These are phyloP conservation scores for Coilia nasus DNA, from an alignment of 2,797 vertebrate genomes.

Conservation along the genomic window DNA sequence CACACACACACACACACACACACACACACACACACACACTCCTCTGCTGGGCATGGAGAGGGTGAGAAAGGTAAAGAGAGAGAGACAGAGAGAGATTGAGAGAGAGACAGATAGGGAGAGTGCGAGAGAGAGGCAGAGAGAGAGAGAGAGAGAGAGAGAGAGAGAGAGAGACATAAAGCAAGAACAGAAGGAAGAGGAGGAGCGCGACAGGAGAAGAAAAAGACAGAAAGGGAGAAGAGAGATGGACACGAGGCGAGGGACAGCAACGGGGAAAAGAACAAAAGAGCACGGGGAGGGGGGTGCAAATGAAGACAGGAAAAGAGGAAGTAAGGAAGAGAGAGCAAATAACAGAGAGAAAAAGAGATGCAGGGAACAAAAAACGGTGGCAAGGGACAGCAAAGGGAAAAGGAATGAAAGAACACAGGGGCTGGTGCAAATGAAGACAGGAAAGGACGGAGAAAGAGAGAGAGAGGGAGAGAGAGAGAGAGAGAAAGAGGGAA, in stretches of 20 bases:
- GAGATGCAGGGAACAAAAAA: too few relatives aligned
- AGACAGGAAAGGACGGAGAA: not conserved
- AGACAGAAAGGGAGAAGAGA: not conserved
- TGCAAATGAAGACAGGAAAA: too few relatives aligned
- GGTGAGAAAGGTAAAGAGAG: not conserved
- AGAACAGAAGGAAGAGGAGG: not conserved
- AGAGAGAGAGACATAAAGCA: not conserved
- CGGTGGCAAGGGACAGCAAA: not conserved
- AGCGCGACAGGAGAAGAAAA: not conserved
- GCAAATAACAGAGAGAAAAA: not conserved
- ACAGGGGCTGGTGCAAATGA: too few relatives aligned
- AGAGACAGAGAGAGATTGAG: not conserved
- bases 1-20: conserved; percentile 13
- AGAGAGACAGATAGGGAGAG: too few relatives aligned
- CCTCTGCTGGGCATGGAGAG: conserved; percentile 41
- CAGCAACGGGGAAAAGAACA: not conserved
- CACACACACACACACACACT: conserved; percentile 18
- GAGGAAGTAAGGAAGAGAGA: not conserved
- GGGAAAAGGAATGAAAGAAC: not conserved
- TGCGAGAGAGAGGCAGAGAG: too few relatives aligned
- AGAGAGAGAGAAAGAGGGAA: not conserved
- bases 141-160: not conserved
- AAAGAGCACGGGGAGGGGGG: too few relatives aligned
- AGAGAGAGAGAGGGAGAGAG: not conserved
- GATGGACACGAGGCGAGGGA: not conserved